Base-by-base conservation (phyloP, 2,888 invertebrate genomes). In the Sphecodes monilicornis region DNA sequence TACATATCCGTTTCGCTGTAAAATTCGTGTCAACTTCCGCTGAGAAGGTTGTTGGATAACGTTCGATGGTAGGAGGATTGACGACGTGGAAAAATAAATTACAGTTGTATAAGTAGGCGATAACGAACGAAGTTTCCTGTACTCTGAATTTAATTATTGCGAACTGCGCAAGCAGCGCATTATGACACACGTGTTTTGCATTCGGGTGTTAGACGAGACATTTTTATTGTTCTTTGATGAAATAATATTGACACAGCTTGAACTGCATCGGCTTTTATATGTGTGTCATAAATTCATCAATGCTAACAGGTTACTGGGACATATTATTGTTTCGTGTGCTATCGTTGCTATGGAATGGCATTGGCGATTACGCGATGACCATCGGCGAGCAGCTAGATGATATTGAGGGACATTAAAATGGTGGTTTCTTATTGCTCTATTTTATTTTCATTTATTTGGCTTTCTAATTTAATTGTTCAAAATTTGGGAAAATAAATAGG, bases 171-270 rank as follows among this genome's bases (percentile, higher is more conserved):
- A 1, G 32, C 22, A 2, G 8, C 36, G 66, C 6, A 8, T 1
- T 18, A 3, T 18, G 18, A 32, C 6, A 32, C 64, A 32, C 32
- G 29, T 64, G 64, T 64, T 18, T 2, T 18, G 11, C 64, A 32
- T 32, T 32, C 60, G 41, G 16, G 6, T 22, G 64, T 29, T 32
- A 18, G n/a, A n/a, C 41, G 29, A 11, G 54, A 0, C 46, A 69
- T 22, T 32, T 41, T n/a, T 60, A 29, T 66, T 32, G 36, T 54
- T 36, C 16, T 22, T 50, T n/a, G 29, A 4, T 39, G 41, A 22
- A 26, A 3, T 32, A 54, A 32, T 76, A 41, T 85, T 85, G 69
- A 76, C 5, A 69, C 76, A 85, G 69, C 29, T 73, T 69, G 71
- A 60, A 36, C 41, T 22, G 26, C 26, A 84, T 60, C n/a, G 29